Base-by-base conservation (phyloP, 2,888 invertebrate species). In the Philereme transversata region DNA sequence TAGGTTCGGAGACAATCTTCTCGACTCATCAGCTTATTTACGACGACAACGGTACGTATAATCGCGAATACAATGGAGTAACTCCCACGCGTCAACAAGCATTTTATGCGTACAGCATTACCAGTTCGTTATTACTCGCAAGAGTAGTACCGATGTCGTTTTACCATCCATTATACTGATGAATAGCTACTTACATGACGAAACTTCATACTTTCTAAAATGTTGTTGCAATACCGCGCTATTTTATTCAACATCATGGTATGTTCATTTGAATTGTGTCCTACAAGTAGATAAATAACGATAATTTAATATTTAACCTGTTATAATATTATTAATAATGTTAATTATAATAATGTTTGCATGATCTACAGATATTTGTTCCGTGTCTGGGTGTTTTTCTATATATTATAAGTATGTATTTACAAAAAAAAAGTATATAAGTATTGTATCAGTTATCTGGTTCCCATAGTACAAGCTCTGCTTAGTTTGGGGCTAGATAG, bases 161-260 rank as follows among this genome's bases (percentile, higher is more conserved):
- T 74, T 73, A 76, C 74, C 71, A 75, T 72, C 72, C 80, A 86
- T 87, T 84, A 87, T 83, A 72, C 75, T 78, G 78, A 82, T 83
- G 84, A 85, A 86, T 84, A 78, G 84, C 78, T 76, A 71, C 77
- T 84, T 75, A 73, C 77, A 78, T 86, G 85, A 84, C 79, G 84
- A 86, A 84, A 86, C 81, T 71, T 72, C 68, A 74, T 75, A 84
- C 87, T 88, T 88, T 89, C 88, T 88, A 88, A 22, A 22, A 86
- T 84, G 82, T 79, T 84, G 82, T 79, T 76, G 81, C 81, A 83
- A 83, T 81, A 76, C 74, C 60, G 71, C 72, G 76, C 79, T 76
- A 82, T 81, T 82, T 82, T 75, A 82, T 82, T 81, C 80, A 75
- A 70, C 68, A 72, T 82, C 79, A 80, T 77, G 71, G 75, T 72